Base-by-base conservation (phyloP, 1,140 invertebrate species). In the Ips typographus region DNA sequence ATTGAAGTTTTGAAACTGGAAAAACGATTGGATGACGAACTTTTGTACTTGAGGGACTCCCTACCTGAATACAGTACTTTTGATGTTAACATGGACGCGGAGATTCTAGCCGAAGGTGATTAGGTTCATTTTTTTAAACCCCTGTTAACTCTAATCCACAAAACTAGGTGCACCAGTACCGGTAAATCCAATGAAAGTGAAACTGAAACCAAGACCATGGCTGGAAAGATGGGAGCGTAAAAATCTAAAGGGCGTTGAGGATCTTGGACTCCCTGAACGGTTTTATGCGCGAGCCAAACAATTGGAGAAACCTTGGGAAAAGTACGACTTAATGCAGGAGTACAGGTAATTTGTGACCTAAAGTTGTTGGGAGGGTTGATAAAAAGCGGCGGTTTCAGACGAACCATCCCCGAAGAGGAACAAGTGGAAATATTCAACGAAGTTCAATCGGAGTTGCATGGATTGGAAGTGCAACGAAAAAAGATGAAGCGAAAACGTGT, bases 41-140 rank as follows among this genome's bases (percentile, higher is more conserved):
- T 99, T 7, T 84, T 89, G 40, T 99, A 99, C 79, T 84, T 99
- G 51, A 84, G 96, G 63, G 97, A 99, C 87, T 93, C 94, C n/a
- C 84, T 93, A 42, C 88, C 89, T 0, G 94, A 98, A 81, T 97
- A 94, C 79, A 95, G 93, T 77, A 98, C 95, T 22, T 92, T 99
- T 78, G 90, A 95, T 73, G 84, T 94, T 59, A 92, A 99, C 78
- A 95, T 99, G 93, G 91, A 96, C 77, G 82, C 88, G 37, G 92
- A 96, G 79, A 82, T 88, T 65, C 77, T 91, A 42, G 87, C 90
- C 7, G 92, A 94, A 79, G 93, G 87, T 57, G 69, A 22, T 22
- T 22, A 22, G 22, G 22, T 22, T 22, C 22, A 22, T 22, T 64
- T 40, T 57, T 59, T 36, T 41, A 47, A 60, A 36, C 22, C 22